Conservation (phyloP, 2,888 invertebrate genomes). For the Erpobdella octoculata region DNA sequence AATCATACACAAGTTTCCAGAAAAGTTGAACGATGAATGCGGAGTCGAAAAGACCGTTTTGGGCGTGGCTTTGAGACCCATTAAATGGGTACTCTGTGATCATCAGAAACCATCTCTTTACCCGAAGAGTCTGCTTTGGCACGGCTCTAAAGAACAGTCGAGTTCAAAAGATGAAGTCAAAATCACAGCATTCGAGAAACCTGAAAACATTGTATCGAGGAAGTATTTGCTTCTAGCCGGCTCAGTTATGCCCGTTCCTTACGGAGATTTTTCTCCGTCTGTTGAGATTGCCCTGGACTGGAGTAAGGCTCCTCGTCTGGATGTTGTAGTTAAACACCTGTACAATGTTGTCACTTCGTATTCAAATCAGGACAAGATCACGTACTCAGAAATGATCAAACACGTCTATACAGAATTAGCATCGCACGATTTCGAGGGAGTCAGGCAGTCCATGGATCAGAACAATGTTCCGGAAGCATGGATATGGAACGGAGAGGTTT, state of each 20-base stretch:
- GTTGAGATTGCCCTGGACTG: slow-evolving; percentile 33
- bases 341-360: slow-evolving; percentile 33
- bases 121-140: slow-evolving; percentile 33
- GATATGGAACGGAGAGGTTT: slow-evolving; percentile 40
- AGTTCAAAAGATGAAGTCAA: neutral
- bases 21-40: slow-evolving; percentile 29
- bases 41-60: slow-evolving; percentile 19
- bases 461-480: slow-evolving; percentile 30
- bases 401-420: slow-evolving; percentile 32
- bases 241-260: slow-evolving; percentile 35
- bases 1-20: slow-evolving; percentile 28
- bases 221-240: slow-evolving; percentile 34
- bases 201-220: slow-evolving; percentile 32
- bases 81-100: slow-evolving; percentile 32
- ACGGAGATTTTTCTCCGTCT: slow-evolving; percentile 24
- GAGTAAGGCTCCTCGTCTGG: slow-evolving; percentile 30
- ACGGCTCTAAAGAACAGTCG: slow-evolving; percentile 13
- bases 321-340: slow-evolving; percentile 35
- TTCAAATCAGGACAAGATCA: slow-evolving; percentile 34
- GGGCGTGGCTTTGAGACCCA: slow-evolving; percentile 25
- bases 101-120: slow-evolving; percentile 33
- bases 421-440: slow-evolving; percentile 18
- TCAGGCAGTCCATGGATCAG: slow-evolving; percentile 14
- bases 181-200: slow-evolving; percentile 30
- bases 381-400: slow-evolving; percentile 33